Conservation (phyloP, 2,888 invertebrate genomes). For the Megamerina dolium region DNA sequence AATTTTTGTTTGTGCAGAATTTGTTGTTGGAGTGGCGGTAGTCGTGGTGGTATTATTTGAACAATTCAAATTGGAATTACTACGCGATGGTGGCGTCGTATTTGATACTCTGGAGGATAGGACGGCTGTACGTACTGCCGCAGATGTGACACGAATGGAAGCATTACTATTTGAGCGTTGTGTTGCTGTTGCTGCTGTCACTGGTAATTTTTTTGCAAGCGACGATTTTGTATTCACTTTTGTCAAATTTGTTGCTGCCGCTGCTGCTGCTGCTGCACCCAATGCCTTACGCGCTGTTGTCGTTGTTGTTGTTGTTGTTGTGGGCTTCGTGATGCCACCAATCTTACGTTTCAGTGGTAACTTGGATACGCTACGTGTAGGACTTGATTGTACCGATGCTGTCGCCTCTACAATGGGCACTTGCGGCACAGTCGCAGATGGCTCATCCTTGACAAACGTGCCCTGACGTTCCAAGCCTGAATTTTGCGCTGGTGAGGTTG, state of each 20-base stretch:
- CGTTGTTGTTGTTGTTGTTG: constrained; percentile 29
- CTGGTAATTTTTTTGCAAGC: constrained; percentile 13
- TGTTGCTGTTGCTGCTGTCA: constrained; percentile 28
- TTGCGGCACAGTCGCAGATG: constrained; percentile 38
- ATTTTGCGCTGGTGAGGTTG: constrained; percentile 20
- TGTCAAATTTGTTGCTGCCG: not conserved
- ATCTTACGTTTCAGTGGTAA: constrained; percentile 35
- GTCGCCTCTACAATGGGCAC: constrained; percentile 41
- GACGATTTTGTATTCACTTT: constrained; percentile 21
- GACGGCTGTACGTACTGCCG: constrained; percentile 34
- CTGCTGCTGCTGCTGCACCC: constrained; percentile 15
- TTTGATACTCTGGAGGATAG: constrained; percentile 36
- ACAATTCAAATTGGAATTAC: constrained; percentile 43
- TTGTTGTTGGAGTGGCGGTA: constrained; percentile 19
- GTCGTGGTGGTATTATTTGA: too few species aligned
- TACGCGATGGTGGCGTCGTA: constrained; percentile 47
- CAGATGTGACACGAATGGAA: constrained; percentile 33
- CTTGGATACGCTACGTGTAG: constrained; percentile 38
- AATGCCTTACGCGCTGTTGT: constrained; percentile 26
- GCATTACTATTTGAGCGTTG: constrained; percentile 48
- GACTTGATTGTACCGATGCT: constrained; percentile 23
- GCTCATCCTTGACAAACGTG: constrained; percentile 86
- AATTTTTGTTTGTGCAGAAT: constrained; percentile 25
- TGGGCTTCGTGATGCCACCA: not conserved
- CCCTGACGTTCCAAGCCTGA: constrained; percentile 72